Base-by-base conservation (phyloP, 2,113 vertebrate genomes). In the Chascanopsetta lugubris region DNA sequence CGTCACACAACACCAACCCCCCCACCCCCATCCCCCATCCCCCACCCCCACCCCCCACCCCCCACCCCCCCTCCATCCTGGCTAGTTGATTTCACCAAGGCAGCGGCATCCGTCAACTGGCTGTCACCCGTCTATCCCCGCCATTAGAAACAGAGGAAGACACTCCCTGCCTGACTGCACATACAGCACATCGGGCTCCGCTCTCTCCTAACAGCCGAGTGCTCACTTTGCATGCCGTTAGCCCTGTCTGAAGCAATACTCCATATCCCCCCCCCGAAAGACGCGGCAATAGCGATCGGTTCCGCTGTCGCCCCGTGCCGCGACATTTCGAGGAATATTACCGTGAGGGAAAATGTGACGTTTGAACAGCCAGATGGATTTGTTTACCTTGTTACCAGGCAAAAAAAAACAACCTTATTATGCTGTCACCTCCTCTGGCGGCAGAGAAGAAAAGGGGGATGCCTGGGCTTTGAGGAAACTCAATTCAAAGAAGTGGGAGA, bases 81-180 rank as follows among this genome's bases (percentile, higher is more conserved):
- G 27, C 60, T 63, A 62, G 60, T 26, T 78, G 77, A 85, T 85
- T 77, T 83, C 84, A 86, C 80, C 11, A 18, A 72, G 69, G 69
- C 66, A 27, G 40, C 88, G 87, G 90, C 82, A 85, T 89, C 75
- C 90, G 91, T 50, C 79, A 80, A 77, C 82, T 78, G 27, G 10
- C 80, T 75, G 84, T 89, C 90, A 85, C 79, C 72, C 85, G 87
- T 85, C 79, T 88, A 81, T 86, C 85, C 81, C 83, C 87, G 88
- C 77, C 40, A 22, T 74, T 78, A 74, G 68, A 85, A 78, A n/a
- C 70, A 49, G 62, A 83, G 84, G 82, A 87, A 85, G 79, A 77
- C 74, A 77, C 85, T 87, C 82, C 76, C 84, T 69, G 68, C 69
- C 74, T 54, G 15, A 72, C 47, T 50, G 6, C 48, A 80, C 78